Evolutionary conservation across 2,113 vertebrate genomes (phyloP).

Genomic region (Miniopterus natalensis): DNA sequence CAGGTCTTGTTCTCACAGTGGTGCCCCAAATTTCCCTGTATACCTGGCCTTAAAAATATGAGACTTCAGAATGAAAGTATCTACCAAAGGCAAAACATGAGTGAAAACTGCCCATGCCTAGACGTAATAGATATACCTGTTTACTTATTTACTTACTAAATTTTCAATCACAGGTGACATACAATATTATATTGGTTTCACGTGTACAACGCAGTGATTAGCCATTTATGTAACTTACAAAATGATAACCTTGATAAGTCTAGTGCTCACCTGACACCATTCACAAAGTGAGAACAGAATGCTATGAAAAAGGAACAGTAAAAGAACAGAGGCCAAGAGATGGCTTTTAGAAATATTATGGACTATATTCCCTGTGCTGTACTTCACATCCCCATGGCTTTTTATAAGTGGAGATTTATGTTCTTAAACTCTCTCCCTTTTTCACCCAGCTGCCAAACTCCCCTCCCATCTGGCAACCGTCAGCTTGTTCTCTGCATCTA

Average conservation of each 20-base stretch:
- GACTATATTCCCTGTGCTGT: neutral
- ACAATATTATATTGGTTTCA: neutral
- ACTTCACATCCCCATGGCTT: neutral
- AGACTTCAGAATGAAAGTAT: neutral
- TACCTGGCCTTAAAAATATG: neutral
- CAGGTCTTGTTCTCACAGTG: neutral
- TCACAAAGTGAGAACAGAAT: too few relatives aligned
- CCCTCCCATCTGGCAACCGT: neutral
- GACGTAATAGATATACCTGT: too few relatives aligned
- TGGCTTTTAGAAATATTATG: too few relatives aligned
- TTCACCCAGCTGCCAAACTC: neutral
- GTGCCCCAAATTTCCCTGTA: neutral
- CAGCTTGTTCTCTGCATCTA: neutral
- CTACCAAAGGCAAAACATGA: neutral
- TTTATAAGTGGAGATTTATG: neutral
- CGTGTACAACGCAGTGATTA: neutral
- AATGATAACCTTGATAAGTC: neutral
- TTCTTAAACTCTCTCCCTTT: neutral
- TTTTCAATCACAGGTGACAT: too few relatives aligned
- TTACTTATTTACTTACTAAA: neutral
- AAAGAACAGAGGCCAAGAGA: too few relatives aligned
- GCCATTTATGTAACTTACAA: neutral
- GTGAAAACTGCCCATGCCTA: neutral
- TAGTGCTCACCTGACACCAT: neutral
- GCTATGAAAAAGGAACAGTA: too few relatives aligned